Conservation (phyloP, 1,140 invertebrate species). For the Ectropis grisescens region DNA sequence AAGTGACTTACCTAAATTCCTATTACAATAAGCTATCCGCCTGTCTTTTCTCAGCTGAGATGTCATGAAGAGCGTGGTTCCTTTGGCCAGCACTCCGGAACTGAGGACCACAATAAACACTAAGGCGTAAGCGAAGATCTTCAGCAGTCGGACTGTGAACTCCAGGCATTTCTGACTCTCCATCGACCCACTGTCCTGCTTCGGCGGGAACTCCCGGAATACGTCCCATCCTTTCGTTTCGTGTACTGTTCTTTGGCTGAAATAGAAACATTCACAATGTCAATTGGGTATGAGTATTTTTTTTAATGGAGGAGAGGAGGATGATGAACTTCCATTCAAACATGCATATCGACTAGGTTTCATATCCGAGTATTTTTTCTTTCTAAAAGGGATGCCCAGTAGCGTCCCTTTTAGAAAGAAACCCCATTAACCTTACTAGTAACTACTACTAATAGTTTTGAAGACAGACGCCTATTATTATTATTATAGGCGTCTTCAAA, state of each 20-base stretch:
- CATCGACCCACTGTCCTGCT: constrained; percentile 90
- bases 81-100: constrained; percentile 88
- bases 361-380: too few relatives aligned
- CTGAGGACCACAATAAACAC: constrained; percentile 88
- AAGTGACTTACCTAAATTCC: constrained; percentile 78
- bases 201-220: constrained; percentile 89
- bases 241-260: constrained; percentile 84
- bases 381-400: too few relatives aligned
- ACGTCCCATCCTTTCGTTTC: constrained; percentile 97
- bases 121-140: constrained; percentile 86
- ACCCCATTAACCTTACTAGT: too few relatives aligned
- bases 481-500: too few relatives aligned
- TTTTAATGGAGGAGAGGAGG: too few relatives aligned
- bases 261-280: constrained; percentile 27
- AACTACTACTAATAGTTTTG: too few relatives aligned
- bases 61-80: constrained; percentile 91
- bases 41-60: constrained; percentile 85
- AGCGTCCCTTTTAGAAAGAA: too few relatives aligned
- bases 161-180: constrained; percentile 89
- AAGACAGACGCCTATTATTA: too few relatives aligned
- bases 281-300: too few relatives aligned
- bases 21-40: constrained; percentile 85
- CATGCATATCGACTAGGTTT: too few relatives aligned
- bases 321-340: too few relatives aligned
- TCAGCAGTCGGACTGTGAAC: constrained; percentile 87